Percentiles rank a stretch among this genome's conserved stretches.
Conservation (phyloP, 2,797 vertebrate species). For the Amazonetta brasiliensis region DNA sequence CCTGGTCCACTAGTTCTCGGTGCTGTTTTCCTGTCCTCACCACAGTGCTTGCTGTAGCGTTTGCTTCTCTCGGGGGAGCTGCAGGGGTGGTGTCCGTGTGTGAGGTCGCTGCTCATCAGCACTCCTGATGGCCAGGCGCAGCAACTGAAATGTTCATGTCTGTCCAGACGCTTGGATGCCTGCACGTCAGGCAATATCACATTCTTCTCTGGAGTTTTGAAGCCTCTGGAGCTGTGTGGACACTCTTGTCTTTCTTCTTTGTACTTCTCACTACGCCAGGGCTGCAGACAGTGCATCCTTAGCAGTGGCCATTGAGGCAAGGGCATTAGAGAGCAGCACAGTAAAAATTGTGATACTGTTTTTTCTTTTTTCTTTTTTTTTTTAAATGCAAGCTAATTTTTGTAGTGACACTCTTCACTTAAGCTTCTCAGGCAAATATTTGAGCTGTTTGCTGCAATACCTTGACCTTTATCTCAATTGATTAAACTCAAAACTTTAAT, state of each 20-base stretch:
- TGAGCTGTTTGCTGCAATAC: conserved; percentile 8
- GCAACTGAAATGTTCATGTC: conserved; percentile 2
- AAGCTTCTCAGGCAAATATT: background rate
- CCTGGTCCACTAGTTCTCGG: background rate
- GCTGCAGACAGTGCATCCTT: background rate
- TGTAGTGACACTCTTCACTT: background rate
- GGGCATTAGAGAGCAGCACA: fast-evolving
- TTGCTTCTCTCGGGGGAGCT: background rate
- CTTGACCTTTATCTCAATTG: conserved; percentile 19
- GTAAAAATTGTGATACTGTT: background rate
- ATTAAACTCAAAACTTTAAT: background rate
- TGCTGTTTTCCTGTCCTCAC: background rate
- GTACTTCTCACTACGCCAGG: background rate
- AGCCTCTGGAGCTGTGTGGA: background rate
- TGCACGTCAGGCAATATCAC: background rate
- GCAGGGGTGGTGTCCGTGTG: background rate
- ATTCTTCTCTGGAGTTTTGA: background rate
- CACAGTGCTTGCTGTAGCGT: background rate
- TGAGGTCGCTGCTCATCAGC: background rate
- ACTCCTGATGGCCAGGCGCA: background rate
- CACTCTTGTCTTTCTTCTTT: background rate
- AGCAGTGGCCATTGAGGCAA: background rate
- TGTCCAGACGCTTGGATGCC: background rate
- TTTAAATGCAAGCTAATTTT: background rate
- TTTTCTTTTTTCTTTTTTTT: background rate